Conservation (phyloP, 2,888 invertebrate species). For the Drosophila ezoana region DNA sequence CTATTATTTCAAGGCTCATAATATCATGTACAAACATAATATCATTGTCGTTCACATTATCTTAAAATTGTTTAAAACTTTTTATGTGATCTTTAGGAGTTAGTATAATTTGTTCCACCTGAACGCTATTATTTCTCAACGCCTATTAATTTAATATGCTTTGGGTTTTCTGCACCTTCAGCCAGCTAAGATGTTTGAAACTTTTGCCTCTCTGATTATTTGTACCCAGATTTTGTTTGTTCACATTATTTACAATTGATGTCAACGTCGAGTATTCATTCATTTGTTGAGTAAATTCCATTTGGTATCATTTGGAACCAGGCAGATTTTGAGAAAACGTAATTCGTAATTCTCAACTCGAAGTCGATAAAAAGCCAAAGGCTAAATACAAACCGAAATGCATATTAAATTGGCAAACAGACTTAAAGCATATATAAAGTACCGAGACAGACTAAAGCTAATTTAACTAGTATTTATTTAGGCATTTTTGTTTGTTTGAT, state of each 20-base stretch:
- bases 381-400: background rate
- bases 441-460: background rate
- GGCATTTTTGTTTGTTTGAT: constrained; percentile 28
- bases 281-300: constrained; percentile 42
- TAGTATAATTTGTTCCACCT: too few relatives aligned
- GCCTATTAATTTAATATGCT: constrained; percentile 2
- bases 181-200: background rate
- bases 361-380: background rate
- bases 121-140: background rate
- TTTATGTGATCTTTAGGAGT: too few relatives aligned
- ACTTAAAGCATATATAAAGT: background rate
- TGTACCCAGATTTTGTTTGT: constrained; percentile 58
- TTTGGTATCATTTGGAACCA: constrained; percentile 24
- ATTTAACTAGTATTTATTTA: constrained; percentile 5
- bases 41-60: too few relatives aligned
- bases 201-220: constrained; percentile 33
- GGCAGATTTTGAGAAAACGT: constrained; percentile 3
- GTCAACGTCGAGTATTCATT: constrained; percentile 49
- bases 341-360: background rate
- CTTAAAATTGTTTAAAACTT: too few relatives aligned
- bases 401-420: background rate
- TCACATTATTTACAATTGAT: constrained; percentile 69
- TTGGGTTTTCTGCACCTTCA: background rate
- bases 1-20: too few relatives aligned
- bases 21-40: too few relatives aligned